phyloP scores from a whole-genome alignment of 1,140 invertebrate genomes.

The Drosophila orosa region DNA sequence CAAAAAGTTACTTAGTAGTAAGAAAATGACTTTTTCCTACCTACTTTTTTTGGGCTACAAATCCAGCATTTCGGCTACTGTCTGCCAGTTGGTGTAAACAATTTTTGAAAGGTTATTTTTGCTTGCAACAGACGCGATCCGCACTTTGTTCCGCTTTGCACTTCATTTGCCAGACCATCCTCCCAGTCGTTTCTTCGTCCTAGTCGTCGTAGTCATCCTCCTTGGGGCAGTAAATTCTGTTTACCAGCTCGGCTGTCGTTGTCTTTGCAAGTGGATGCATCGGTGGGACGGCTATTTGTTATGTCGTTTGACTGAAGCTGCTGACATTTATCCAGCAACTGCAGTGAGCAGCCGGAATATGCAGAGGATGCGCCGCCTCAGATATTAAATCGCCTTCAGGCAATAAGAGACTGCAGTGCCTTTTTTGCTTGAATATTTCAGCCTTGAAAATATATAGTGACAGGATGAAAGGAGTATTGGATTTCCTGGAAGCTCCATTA shows the following conservation, averaged over 20 bases:
- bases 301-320: constrained; percentile 70
- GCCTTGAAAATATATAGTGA: constrained; percentile 25
- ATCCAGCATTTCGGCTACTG: background rate
- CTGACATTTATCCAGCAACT: constrained; percentile 73
- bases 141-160: constrained; percentile 73
- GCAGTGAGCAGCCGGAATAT: constrained; percentile 49
- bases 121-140: constrained; percentile 64
- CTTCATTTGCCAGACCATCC: constrained; percentile 61
- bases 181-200: background rate
- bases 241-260: constrained; percentile 57
- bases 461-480: constrained; percentile 1
- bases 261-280: constrained; percentile 44
- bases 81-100: constrained; percentile 60
- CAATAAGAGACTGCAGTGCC: constrained; percentile 19
- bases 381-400: constrained; percentile 65
- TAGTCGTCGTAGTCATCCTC: constrained; percentile 19
- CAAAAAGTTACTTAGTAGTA: background rate
- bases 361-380: constrained; percentile 37
- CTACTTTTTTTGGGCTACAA: background rate
- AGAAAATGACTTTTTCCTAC: background rate
- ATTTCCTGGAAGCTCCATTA: constrained; percentile 23
- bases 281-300: constrained; percentile 71
- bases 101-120: constrained; percentile 80
- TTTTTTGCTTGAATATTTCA: constrained; percentile 14
- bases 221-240: constrained; percentile 73